phyloP scores from a whole-genome alignment of 1,140 invertebrate species.

The Charaxes varanes region DNA sequence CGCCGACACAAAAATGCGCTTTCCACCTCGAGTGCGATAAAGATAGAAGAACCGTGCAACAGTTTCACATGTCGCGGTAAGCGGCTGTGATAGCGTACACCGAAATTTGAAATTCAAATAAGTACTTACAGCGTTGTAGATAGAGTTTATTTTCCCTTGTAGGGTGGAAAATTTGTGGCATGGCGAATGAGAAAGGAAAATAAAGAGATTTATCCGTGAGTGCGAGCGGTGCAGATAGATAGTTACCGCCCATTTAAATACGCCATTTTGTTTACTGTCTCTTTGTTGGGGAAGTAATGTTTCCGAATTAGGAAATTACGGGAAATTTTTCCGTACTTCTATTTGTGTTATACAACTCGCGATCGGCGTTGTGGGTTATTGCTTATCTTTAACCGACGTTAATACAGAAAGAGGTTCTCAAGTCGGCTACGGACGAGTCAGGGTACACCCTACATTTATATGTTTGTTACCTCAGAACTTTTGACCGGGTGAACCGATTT shows the following conservation, averaged over 20 bases:
- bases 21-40: constrained; percentile 27
- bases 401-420: no score
- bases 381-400: no score
- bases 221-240: constrained; percentile 45
- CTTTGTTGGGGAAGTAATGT: constrained; percentile 52
- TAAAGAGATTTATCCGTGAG: constrained; percentile 43
- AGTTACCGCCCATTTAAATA: constrained; percentile 72
- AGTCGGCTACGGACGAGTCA: no score
- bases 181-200: constrained; percentile 47
- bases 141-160: constrained; percentile 28
- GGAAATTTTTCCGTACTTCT: constrained; percentile 47
- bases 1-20: constrained; percentile 49
- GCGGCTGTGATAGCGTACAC: constrained; percentile 27
- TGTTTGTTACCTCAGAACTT: no score
- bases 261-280: constrained; percentile 72
- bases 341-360: no score
- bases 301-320: constrained; percentile 63
- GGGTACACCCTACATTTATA: no score
- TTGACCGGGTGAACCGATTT: no score
- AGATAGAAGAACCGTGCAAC: constrained; percentile 56
- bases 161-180: constrained; percentile 26
- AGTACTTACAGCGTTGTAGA: constrained; percentile 11
- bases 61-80: constrained; percentile 52
- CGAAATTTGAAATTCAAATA: constrained; percentile 21
- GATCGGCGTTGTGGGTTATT: no score